Base-by-base conservation (phyloP, 2,888 invertebrate genomes). In the Teleiodes luculella region DNA sequence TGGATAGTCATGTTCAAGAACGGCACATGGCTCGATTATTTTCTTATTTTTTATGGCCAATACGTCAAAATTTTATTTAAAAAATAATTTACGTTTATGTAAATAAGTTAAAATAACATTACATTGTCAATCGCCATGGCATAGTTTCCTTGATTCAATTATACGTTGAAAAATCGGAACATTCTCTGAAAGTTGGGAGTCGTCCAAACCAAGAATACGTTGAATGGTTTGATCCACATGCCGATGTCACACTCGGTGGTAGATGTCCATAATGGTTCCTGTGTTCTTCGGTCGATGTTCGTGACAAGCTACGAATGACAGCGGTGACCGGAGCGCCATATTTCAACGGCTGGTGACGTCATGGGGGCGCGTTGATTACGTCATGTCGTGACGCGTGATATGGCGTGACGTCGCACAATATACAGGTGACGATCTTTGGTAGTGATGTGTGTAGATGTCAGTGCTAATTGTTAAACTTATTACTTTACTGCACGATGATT, bases 131-230 rank as follows among this genome's bases (percentile, higher is more conserved):
- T 13, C 3, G 13, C 36, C 1, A 11, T 3, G n/a, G 4, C 5
- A 5, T 36, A 6, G 13, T 16, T 37, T 16, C 1, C 1, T 14
- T 8, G 20, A 11, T 41, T 8, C 0, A 43, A 43, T n/a, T 20
- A 43, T 43, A 43, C 43, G 28, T 43, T 13, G n/a, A 28, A 24
- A 43, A 43, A 43, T n/a, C 43, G 24, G 13, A 43, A 43, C 43
- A 24, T 18, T 18, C 5, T 24, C 24, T 43, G n/a, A n/a, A 1
- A 28, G 43, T 43, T 43, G 28, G 13, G 28, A 28, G 8, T 20
- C 43, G 13, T 3, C 43, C 24, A 43, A 28, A 6, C 28, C 43
- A 4, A 43, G 24, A 43, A 43, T 28, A 43, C 28, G 39, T 41
- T 41, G 39, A 11, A 41, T 16, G 10, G 11, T 24, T 11, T 28